Percentiles rank a stretch among this genome's conserved stretches.
These are phyloP conservation scores for Morone chrysops DNA, from an alignment of 2,113 vertebrate genomes.

Conservation along the genomic window DNA sequence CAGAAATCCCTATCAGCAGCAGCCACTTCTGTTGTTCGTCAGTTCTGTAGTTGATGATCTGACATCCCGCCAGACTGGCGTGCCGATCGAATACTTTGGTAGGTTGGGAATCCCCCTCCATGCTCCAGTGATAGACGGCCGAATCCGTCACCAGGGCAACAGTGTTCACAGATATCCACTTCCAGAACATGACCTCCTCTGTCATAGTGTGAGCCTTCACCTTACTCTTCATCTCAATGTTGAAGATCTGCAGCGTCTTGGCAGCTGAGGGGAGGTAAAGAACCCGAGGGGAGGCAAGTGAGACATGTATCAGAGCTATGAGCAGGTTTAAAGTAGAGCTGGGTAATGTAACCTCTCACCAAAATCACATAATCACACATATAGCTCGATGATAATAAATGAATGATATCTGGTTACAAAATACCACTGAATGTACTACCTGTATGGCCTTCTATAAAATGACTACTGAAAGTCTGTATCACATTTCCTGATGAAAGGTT, in stretches of 20 bases:
- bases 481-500: background rate
- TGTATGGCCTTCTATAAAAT: background rate
- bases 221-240: slow-evolving; percentile 97
- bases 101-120: slow-evolving; percentile 94
- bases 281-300: background rate
- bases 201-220: slow-evolving; percentile 94
- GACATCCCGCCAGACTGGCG: slow-evolving; percentile 91
- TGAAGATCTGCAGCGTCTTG: slow-evolving; percentile 95
- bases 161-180: slow-evolving; percentile 94
- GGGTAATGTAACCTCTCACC: background rate
- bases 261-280: slow-evolving; percentile 83
- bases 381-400: background rate
- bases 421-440: background rate
- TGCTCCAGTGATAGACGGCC: slow-evolving; percentile 93
- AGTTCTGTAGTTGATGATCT: slow-evolving; percentile 94
- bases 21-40: slow-evolving; percentile 95
- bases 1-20: slow-evolving; percentile 92
- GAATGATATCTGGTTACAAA: background rate
- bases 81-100: slow-evolving; percentile 93
- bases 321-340: background rate
- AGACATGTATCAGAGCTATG: background rate
- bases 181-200: slow-evolving; percentile 96
- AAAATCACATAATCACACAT: background rate
- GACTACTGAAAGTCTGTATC: background rate
- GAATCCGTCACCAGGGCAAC: slow-evolving; percentile 92